Evolutionary conservation across 2,888 invertebrate genomes (phyloP).

Genomic region (Scaptomyza parva): DNA sequence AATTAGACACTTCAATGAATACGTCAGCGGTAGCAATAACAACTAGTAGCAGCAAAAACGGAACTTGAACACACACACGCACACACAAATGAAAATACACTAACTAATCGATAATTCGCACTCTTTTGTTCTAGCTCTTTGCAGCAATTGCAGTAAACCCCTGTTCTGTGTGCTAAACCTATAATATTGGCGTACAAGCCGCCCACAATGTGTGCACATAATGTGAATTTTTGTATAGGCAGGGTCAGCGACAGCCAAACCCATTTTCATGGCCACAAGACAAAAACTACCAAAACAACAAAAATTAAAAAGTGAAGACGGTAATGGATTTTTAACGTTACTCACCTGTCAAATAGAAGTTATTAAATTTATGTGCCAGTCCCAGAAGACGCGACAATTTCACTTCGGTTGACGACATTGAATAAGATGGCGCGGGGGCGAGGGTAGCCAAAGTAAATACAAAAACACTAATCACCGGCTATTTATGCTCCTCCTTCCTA

Average conservation of each 20-base stretch:
- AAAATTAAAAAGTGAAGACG: conserved; percentile 15
- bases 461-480: conserved; percentile 63
- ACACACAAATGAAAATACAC: conserved; percentile 53
- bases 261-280: conserved; percentile 55
- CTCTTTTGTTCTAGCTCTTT: conserved; percentile 47
- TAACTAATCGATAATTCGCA: conserved; percentile 67
- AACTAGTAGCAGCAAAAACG: conserved; percentile 14
- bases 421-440: conserved; percentile 9
- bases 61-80: conserved; percentile 12
- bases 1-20: conserved; percentile 35
- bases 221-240: conserved; percentile 14
- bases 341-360: conserved; percentile 94
- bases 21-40: conserved; percentile 28
- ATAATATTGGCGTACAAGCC: conserved; percentile 53
- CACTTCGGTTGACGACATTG: conserved; percentile 83
- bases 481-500: conserved; percentile 45
- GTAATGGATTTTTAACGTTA: conserved; percentile 33
- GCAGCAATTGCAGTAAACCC: conserved; percentile 53
- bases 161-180: conserved; percentile 39
- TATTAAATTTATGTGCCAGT: conserved; percentile 94
- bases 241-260: conserved; percentile 52
- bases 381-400: conserved; percentile 89
- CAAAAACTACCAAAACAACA: conserved; percentile 19
- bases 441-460: conserved; percentile 50
- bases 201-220: conserved; percentile 42